Base-by-base conservation (phyloP, 2,113 vertebrate genomes). In the Stegastes partitus region DNA sequence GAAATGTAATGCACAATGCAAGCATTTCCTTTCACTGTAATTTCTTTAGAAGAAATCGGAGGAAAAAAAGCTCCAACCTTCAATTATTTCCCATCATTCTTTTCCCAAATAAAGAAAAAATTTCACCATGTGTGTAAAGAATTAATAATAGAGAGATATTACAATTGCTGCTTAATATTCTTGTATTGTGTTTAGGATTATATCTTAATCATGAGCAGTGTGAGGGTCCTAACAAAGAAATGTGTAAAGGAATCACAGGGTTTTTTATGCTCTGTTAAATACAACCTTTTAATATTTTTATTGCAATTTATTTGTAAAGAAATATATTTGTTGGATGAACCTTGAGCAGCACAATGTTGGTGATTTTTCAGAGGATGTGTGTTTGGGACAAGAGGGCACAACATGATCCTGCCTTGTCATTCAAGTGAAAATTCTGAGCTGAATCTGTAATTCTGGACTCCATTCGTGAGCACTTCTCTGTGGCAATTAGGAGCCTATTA, bases 401-500 rank as follows among this genome's bases (percentile, higher is more conserved):
- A 94, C 94, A 93, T 95, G 94, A 85, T 90, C 83, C 72, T 65
- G 79, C 74, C 82, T 88, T 91, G 89, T 93, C 88, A 89, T 88
- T 93, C 81, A 90, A 90, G 86, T 74, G 77, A 82, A 81, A 65
- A 81, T 89, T 91, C 89, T 78, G 68, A 87, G 84, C 81, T 87
- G 84, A 81, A 86, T 89, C 82, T 90, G 84, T 87, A 78, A 87
- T 90, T 84, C 89, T 69, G 91, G 80, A 89, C 82, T 91, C 86
- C 82, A 87, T 87, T 94, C 93, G 94, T 91, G 94, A 94, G 94
- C 94, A 95, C 94, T 95, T 95, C 94, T 95, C 95, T 95, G 88
- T 93, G 95, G 95, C 95, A 98, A 98, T 98, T 98, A 98, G 96
- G 95, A 96, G 90, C 95, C 96, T 95, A 97, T 98, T 97, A 98